Evolutionary conservation across 2,113 vertebrate species (phyloP).

Genomic region (Tachuris rubrigastra): DNA sequence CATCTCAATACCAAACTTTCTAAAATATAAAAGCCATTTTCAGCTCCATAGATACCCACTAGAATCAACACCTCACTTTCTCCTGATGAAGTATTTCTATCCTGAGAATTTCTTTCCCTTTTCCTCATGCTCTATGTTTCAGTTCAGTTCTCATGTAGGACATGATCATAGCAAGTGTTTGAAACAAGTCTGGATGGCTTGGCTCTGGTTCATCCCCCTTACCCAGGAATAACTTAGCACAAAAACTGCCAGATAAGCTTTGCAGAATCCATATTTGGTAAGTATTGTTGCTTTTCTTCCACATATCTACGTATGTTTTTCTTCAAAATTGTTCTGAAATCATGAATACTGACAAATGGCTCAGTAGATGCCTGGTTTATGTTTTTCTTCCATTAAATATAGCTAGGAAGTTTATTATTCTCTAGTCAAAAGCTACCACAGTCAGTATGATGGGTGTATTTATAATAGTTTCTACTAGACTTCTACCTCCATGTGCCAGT

Average conservation of each 20-base stretch:
- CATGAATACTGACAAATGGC: background rate
- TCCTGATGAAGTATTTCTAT: background rate
- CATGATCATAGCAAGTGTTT: background rate
- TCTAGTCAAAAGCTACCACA: constrained; percentile 36
- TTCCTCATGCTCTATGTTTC: background rate
- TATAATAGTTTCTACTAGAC: background rate
- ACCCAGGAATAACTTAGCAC: constrained; percentile 1
- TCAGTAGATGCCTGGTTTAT: background rate
- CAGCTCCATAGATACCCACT: rapidly evolving
- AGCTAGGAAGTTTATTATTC: constrained; percentile 51
- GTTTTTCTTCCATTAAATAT: constrained; percentile 53
- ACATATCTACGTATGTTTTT: background rate
- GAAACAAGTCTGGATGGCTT: background rate
- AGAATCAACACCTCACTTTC: background rate
- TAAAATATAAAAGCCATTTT: background rate
- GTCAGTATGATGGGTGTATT: constrained; percentile 11
- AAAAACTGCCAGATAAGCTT: background rate
- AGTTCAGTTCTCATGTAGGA: background rate
- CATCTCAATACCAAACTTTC: background rate
- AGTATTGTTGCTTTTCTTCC: constrained; percentile 18
- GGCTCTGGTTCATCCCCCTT: background rate
- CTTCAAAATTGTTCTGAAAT: constrained; percentile 13
- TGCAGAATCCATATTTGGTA: constrained; percentile 25
- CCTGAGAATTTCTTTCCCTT: background rate
- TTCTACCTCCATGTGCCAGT: background rate